Conservation (phyloP, 2,888 invertebrate species). For the Zelleria hepariella region DNA sequence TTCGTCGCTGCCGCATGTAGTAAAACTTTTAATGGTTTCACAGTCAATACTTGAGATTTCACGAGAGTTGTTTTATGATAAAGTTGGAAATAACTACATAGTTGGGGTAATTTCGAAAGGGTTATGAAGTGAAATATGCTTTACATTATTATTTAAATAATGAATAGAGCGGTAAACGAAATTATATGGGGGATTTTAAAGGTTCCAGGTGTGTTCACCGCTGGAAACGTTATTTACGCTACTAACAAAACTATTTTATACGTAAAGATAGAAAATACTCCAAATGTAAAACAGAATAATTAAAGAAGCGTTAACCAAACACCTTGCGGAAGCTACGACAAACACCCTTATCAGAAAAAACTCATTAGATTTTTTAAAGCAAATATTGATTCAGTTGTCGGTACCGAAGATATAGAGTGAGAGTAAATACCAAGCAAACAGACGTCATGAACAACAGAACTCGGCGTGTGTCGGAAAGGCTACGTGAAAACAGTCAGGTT, state of each 20-base stretch:
- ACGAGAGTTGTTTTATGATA: background rate
- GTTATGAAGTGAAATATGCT: too few species aligned
- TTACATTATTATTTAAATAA: background rate
- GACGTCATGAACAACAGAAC: background rate
- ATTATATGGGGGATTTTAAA: background rate
- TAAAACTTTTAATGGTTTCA: constrained; percentile 1
- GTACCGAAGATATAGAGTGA: background rate
- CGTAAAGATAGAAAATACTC: too few species aligned
- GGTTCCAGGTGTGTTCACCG: background rate
- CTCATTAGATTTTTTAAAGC: background rate
- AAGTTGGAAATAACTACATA: background rate
- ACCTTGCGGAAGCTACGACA: background rate
- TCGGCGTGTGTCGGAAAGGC: background rate
- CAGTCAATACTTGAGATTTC: background rate
- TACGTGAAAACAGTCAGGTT: constrained; percentile 19
- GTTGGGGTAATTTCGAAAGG: background rate
- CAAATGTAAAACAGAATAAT: background rate
- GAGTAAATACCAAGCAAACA: background rate
- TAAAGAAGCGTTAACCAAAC: background rate
- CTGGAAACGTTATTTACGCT: too few species aligned
- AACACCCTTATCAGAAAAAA: background rate
- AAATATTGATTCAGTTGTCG: background rate
- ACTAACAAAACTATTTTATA: background rate
- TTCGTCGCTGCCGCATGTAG: background rate
- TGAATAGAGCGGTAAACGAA: background rate